Evolutionary conservation across 2,888 invertebrate species (phyloP).

Genomic region (Hoplodrina blanda): DNA sequence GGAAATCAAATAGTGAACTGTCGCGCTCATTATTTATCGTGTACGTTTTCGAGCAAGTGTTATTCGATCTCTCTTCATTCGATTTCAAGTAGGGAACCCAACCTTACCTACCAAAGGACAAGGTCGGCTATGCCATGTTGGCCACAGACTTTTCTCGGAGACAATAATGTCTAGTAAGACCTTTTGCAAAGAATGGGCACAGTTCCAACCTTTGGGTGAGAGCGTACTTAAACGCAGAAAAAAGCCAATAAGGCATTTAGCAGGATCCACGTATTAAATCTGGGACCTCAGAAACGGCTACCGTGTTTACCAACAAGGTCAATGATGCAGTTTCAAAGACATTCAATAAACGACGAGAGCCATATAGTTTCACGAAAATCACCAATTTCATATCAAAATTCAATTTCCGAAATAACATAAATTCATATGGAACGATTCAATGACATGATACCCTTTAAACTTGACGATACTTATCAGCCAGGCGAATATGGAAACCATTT

Average conservation of each 20-base stretch:
- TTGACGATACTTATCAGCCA: conserved; percentile 26
- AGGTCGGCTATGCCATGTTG: background rate
- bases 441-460: conserved; percentile 37
- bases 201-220: conserved; percentile 1
- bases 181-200: conserved; percentile 3
- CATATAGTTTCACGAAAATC: conserved; percentile 6
- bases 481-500: conserved; percentile 16
- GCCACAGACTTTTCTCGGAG: background rate
- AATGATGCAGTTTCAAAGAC: conserved; percentile 6
- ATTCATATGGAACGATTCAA: conserved; percentile 38
- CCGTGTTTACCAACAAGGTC: background rate
- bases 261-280: background rate
- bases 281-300: background rate
- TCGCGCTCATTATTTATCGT: no score
- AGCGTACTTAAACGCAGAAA: background rate
- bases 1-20: no score
- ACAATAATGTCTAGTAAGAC: conserved; percentile 5
- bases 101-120: no score
- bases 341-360: conserved; percentile 11
- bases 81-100: no score
- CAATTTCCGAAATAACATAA: conserved; percentile 31
- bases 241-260: background rate
- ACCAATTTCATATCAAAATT: conserved; percentile 27
- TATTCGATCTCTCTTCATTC: no score
- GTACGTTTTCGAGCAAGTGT: no score